A percentile compares a stretch with the other conserved stretches of the same genome.
phyloP scores from a whole-genome alignment of 2,888 invertebrate species.

The Macrosoma leucophasiata region DNA sequence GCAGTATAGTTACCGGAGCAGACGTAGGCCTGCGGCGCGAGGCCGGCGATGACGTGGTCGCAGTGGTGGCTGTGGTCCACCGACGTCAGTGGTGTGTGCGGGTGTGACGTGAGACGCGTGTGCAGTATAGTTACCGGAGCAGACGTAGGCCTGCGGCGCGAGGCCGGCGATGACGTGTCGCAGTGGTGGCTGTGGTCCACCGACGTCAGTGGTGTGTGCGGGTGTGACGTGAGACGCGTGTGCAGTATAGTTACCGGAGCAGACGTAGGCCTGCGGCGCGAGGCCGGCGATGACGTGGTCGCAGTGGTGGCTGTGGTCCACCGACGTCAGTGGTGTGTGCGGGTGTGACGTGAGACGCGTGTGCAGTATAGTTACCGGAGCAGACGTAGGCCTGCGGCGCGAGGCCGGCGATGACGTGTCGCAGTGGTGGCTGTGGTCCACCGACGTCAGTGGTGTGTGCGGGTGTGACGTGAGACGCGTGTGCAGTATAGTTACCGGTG shows the following conservation, averaged over 20 bases:
- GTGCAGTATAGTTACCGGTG: too few relatives aligned
- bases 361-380: too few relatives aligned
- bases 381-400: conserved; percentile 98
- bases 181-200: conserved; percentile 96
- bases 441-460: conserved; percentile 83
- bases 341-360: too few relatives aligned
- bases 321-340: conserved; percentile 92
- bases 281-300: conserved; percentile 95
- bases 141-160: conserved; percentile 97
- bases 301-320: conserved; percentile 96
- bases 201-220: conserved; percentile 91
- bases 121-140: conserved; percentile 79
- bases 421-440: conserved; percentile 96
- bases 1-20: conserved; percentile 93
- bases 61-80: conserved; percentile 96
- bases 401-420: conserved; percentile 94
- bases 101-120: too few relatives aligned
- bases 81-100: conserved; percentile 91
- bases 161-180: conserved; percentile 94
- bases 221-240: too few relatives aligned
- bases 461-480: too few relatives aligned
- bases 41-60: conserved; percentile 93
- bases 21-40: conserved; percentile 97
- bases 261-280: conserved; percentile 97
- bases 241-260: too few relatives aligned